Evolutionary conservation across 2,797 vertebrate genomes (phyloP), one percentile per base, ranked within the genome.

Genomic region (Moxostoma hubbsi): DNA sequence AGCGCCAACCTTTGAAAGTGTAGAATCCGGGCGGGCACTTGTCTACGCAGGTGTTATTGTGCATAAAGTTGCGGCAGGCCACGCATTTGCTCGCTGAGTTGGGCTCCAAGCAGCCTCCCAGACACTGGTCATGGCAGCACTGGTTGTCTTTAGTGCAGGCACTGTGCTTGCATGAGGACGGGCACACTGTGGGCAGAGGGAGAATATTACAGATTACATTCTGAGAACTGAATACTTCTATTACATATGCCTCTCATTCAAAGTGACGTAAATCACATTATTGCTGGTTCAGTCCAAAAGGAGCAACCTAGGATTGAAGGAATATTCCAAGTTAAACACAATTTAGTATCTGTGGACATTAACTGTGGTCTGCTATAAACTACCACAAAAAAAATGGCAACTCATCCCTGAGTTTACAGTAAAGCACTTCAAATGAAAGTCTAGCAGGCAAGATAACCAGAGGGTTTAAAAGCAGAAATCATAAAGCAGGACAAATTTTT

Each of bases 81-180:
- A 96, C 92, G 0, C 98, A 99, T 47, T 93, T 92, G 13, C 49
- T 77, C 0, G 95, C 87, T 1, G 95, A 90, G 24, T 89, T 85
- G 0, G 96, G 94, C 88, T 93, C 93, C 0, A 77, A 62, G 89
- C 98, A 99, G 91, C 95, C 95, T 0, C 98, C 98, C 0, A 99
- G 90, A 81, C 98, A 99, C 80, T 96, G 94, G 0, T 94, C 90
- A 71, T 99, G 97, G 79, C 98, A 99, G 90, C 98, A 99, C 75
- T 93, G 93, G 69, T 94, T 92, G 0, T 95, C 94, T 0, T 85
- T 57, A 0, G 94, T 96, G 87, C 98, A 99, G 88, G 96, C 96
- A 0, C 94, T 94, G 0, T 96, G 94, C 88, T 97, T 98, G 82
- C 98, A 99, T 59, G 89, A 83, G 0, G 95, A 77, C 0, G 96